Evolutionary conservation across 2,888 invertebrate species (phyloP).

Genomic region (Limnephilus marmoratus): DNA sequence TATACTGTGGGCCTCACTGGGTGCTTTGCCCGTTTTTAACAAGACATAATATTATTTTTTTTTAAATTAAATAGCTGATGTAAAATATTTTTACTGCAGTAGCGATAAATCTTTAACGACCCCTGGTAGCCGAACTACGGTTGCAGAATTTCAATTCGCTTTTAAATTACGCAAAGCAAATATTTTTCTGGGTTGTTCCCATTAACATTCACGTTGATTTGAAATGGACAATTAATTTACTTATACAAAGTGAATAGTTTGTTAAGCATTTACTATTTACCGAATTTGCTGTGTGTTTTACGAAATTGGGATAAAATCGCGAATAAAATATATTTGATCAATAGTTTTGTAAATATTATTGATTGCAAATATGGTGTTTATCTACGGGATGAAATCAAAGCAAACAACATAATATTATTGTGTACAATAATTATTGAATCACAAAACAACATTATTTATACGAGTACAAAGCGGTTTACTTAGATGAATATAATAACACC

Average conservation of each 20-base stretch:
- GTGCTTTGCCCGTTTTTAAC: too few species aligned
- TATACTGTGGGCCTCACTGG: too few species aligned
- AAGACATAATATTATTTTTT: too few species aligned
- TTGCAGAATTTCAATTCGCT: conserved; percentile 21
- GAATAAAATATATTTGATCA: too few species aligned
- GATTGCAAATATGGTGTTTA: too few species aligned
- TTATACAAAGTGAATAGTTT: neutral
- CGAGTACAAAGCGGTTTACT: neutral
- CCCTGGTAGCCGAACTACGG: neutral
- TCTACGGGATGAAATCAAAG: too few species aligned
- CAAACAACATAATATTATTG: too few species aligned
- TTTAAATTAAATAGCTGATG: neutral
- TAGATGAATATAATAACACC: neutral
- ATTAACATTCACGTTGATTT: conserved; percentile 13
- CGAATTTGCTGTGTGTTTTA: neutral
- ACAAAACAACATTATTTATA: neutral
- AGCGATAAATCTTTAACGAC: neutral
- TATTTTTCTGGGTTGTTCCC: conserved; percentile 16
- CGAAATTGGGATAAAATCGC: too few species aligned
- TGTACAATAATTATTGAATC: neutral
- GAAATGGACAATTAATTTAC: conserved; percentile 1
- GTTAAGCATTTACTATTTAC: neutral
- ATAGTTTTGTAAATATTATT: too few species aligned
- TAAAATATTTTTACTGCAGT: neutral
- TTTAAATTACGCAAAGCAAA: conserved; percentile 26